Conservation (phyloP, 2,113 vertebrate genomes). For the Rynchops niger region DNA sequence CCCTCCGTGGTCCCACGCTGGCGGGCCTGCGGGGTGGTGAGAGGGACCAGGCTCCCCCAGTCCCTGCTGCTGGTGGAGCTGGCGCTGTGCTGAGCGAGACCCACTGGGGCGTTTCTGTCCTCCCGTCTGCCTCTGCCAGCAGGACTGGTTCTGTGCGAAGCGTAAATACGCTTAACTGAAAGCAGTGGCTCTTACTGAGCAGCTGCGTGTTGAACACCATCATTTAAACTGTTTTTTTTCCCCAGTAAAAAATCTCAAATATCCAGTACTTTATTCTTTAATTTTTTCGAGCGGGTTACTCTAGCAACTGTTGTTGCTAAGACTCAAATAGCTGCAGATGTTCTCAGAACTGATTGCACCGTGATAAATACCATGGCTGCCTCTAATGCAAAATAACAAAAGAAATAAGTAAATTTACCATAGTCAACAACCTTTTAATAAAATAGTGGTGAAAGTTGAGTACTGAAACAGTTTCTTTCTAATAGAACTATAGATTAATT, state of each 20-base stretch:
- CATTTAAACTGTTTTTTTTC: not conserved
- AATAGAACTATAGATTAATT: not conserved
- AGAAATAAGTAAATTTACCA: not conserved
- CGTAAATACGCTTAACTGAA: not conserved
- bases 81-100: not conserved
- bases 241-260: not conserved
- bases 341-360: not conserved
- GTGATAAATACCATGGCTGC: not conserved
- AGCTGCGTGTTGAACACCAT: not conserved
- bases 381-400: not conserved
- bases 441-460: not conserved
- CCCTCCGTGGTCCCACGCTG: fast-evolving
- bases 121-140: not conserved
- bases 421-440: not conserved
- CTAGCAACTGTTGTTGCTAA: constrained; percentile 32
- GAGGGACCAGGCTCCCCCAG: fast-evolving
- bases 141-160: not conserved
- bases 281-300: not conserved
- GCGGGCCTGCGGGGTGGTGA: too few species aligned
- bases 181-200: not conserved
- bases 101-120: not conserved
- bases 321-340: not conserved
- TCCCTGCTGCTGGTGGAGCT: fast-evolving
- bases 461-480: not conserved
- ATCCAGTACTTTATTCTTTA: not conserved